Percentiles rank a stretch among this genome's conserved stretches.
Conservation (phyloP, 2,888 invertebrate species). For the Oxytorus armatus region DNA sequence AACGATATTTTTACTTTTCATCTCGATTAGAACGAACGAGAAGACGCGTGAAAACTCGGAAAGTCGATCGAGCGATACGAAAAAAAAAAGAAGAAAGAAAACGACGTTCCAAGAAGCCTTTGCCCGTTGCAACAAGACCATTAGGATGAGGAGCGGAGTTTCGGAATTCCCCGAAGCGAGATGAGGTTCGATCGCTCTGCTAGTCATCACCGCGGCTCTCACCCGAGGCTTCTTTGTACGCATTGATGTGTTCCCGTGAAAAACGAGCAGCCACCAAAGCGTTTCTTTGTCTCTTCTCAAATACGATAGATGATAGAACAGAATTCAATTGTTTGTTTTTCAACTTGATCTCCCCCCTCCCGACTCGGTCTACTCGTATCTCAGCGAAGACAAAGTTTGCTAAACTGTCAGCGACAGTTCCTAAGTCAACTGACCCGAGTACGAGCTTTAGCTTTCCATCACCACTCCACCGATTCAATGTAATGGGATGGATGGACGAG, state of each 20-base stretch:
- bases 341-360: not conserved
- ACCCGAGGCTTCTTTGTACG: not conserved
- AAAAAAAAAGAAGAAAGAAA: not conserved
- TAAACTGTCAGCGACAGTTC: not conserved
- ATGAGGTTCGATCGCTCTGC: constrained; percentile 3
- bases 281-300: constrained; percentile 5
- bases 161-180: constrained; percentile 11
- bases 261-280: constrained; percentile 6
- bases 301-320: constrained; percentile 28
- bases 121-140: constrained; percentile 19
- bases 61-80: constrained; percentile 7
- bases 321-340: constrained; percentile 43
- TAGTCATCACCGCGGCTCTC: constrained; percentile 33
- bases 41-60: constrained; percentile 7
- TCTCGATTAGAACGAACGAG: not conserved
- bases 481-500: not conserved
- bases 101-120: not conserved
- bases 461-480: constrained; percentile 3
- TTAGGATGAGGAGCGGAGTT: not conserved
- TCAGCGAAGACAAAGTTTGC: constrained; percentile 15
- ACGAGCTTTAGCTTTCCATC: not conserved
- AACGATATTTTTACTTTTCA: not conserved
- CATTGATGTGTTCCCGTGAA: constrained; percentile 5
- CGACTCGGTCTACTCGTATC: constrained; percentile 6
- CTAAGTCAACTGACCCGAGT: constrained; percentile 3